phyloP scores from a whole-genome alignment of 2,888 invertebrate genomes.

The Lasioglossum villosulum region DNA sequence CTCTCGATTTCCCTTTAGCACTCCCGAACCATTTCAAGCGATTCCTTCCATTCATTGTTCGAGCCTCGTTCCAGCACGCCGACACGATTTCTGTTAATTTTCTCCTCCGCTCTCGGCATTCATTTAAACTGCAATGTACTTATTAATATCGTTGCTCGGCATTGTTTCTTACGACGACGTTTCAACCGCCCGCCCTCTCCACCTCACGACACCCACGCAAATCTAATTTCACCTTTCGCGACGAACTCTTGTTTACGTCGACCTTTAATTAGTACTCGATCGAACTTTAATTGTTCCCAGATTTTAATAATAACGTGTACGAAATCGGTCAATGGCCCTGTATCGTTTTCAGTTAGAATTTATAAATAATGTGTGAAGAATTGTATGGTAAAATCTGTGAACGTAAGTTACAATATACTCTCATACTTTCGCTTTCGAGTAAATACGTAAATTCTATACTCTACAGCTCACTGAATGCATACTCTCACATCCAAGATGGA shows the following conservation, averaged over 20 bases:
- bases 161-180: neutral
- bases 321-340: no score
- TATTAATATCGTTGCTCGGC: neutral
- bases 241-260: neutral
- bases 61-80: neutral
- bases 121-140: neutral
- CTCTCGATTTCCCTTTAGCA: neutral
- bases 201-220: neutral
- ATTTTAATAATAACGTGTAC: no score
- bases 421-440: no score
- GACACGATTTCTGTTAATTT: slow-evolving; percentile 4
- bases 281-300: no score
- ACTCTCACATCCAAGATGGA: no score
- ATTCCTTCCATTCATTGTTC: neutral
- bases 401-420: no score
- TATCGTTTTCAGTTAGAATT: no score
- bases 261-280: neutral
- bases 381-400: no score
- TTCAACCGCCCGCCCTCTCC: no score
- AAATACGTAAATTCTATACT: no score
- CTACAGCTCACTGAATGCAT: no score
- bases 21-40: neutral
- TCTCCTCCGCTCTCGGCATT: neutral
- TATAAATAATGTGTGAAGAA: no score
- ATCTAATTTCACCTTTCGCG: neutral